Evolutionary conservation across 2,113 vertebrate species (phyloP).

Genomic region (Dunckerocampus dactyliophorus): DNA sequence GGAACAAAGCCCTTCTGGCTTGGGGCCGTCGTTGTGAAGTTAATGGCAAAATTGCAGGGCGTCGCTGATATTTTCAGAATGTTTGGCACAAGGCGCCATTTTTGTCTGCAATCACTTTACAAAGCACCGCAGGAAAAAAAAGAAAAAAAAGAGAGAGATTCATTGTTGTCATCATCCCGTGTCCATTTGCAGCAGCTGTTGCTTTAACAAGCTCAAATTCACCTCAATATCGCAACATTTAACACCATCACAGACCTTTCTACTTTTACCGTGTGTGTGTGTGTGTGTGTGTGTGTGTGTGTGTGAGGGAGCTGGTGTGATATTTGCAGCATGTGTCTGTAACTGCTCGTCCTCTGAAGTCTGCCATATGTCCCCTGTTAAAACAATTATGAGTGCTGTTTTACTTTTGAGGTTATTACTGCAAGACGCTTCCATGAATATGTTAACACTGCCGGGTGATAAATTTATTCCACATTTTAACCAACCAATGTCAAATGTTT

Average conservation of each 20-base stretch:
- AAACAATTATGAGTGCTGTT: constrained; percentile 39
- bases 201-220: constrained; percentile 4
- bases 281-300: background rate
- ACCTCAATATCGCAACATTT: constrained; percentile 25
- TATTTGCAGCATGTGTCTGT: constrained; percentile 37
- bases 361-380: constrained; percentile 38
- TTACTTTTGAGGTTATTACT: constrained; percentile 45
- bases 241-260: constrained; percentile 25
- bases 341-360: constrained; percentile 39
- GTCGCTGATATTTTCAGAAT: constrained; percentile 45
- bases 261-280: constrained; percentile 11
- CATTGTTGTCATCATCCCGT: constrained; percentile 39
- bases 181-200: constrained; percentile 22
- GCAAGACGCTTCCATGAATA: constrained; percentile 43
- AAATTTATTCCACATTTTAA: constrained; percentile 39
- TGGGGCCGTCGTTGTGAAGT: constrained; percentile 32
- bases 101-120: constrained; percentile 57
- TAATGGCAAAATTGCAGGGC: constrained; percentile 46
- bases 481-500: constrained; percentile 30
- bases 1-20: constrained; percentile 44
- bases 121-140: constrained; percentile 25
- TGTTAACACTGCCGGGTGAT: constrained; percentile 24
- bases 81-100: constrained; percentile 33
- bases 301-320: constrained; percentile 12
- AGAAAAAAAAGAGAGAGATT: constrained; percentile 14